Conservation (phyloP, 64 coral and sea anemone genomes). For the Actinia equina region DNA sequence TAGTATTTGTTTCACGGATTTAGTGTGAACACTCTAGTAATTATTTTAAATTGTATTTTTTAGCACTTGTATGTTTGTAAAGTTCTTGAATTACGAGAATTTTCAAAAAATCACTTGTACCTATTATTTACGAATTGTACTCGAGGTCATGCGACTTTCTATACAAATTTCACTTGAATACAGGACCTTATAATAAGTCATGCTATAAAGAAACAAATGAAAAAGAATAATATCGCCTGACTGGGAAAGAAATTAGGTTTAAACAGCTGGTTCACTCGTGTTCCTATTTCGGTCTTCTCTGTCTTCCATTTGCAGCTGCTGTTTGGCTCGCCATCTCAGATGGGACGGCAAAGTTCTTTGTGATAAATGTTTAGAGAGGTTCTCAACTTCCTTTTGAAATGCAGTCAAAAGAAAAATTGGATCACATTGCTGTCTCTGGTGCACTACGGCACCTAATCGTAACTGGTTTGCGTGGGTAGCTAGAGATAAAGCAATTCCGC, state of each 20-base stretch:
- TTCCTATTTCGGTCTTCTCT: not conserved
- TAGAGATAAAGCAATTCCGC: conserved; percentile 64
- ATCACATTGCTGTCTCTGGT: conserved; percentile 35
- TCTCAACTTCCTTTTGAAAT: conserved; percentile 68
- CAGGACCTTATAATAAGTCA: too few species aligned
- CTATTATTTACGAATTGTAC: too few species aligned
- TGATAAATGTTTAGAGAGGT: conserved; percentile 59
- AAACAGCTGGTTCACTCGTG: not conserved
- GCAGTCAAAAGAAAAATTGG: conserved; percentile 57
- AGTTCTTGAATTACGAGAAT: too few species aligned
- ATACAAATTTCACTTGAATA: too few species aligned
- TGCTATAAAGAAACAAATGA: too few species aligned
- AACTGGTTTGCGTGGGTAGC: conserved; percentile 66
- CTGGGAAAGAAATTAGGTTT: not conserved
- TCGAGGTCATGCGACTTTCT: too few species aligned
- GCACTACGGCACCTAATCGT: conserved; percentile 54
- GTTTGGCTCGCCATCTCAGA: conserved; percentile 49
- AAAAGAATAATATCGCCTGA: too few species aligned
- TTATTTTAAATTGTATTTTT: too few species aligned
- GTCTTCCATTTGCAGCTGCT: not conserved
- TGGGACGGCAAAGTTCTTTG: conserved; percentile 81
- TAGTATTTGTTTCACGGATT: too few species aligned
- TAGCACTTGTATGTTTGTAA: too few species aligned
- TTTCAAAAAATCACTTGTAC: too few species aligned
- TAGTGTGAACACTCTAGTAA: too few species aligned